These are phyloP conservation scores for Tenthredo mesomela DNA, from an alignment of 2,888 invertebrate genomes.

Conservation along the genomic window DNA sequence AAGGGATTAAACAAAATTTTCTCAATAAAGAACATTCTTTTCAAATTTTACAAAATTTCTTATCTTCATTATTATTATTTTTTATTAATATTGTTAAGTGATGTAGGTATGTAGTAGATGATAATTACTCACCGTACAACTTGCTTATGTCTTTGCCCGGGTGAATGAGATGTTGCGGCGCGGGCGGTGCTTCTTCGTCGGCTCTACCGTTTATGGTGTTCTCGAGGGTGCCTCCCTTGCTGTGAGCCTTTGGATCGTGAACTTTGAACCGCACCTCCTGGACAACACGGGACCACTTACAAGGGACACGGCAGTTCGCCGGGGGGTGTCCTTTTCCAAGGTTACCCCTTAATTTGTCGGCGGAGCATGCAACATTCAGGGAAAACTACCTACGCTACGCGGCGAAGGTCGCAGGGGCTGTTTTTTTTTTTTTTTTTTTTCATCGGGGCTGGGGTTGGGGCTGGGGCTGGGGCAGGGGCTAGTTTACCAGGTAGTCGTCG, in stretches of 20 bases:
- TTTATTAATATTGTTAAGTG: too few species aligned
- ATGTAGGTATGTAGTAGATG: too few species aligned
- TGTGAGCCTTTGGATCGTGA: conserved; percentile 95
- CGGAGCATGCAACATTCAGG: conserved; percentile 70
- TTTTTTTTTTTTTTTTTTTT: neutral
- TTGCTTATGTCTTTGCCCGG: conserved; percentile 96
- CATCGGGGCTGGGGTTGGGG: neutral
- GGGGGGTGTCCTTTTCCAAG: conserved; percentile 71
- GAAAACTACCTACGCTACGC: conserved; percentile 50
- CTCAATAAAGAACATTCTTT: too few species aligned
- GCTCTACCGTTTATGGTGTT: conserved; percentile 92
- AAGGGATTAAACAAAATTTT: too few species aligned
- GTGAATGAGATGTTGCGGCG: conserved; percentile 89
- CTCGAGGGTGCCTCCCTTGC: conserved; percentile 94
- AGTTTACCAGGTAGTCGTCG: neutral
- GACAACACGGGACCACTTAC: conserved; percentile 81
- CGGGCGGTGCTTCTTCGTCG: conserved; percentile 84
- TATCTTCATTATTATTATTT: too few species aligned
- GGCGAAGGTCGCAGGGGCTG: neutral
- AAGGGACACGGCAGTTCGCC: conserved; percentile 78
- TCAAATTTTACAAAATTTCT: too few species aligned
- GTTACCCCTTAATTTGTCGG: conserved; percentile 70
- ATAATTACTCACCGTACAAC: conserved; percentile 82
- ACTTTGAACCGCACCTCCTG: conserved; percentile 98
- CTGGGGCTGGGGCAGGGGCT: neutral